Conservation (phyloP, 1,140 invertebrate genomes). For the Oryctes rhinoceros region DNA sequence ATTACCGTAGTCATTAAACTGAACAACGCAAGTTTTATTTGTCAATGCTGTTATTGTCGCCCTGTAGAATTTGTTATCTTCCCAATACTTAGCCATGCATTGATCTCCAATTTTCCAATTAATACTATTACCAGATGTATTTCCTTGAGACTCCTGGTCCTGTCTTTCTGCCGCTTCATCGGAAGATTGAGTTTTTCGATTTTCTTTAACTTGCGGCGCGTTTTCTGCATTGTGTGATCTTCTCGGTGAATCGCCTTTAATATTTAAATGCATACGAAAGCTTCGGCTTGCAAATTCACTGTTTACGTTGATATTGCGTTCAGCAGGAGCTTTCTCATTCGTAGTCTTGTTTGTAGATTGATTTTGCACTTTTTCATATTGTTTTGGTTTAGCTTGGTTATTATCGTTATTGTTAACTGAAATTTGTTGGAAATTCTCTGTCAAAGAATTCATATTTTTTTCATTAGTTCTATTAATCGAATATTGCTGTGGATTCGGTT, state of each 20-base stretch:
- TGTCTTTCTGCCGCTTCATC: not conserved
- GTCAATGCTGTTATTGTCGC: conserved; percentile 82
- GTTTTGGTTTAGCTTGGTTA: not conserved
- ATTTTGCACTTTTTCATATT: not conserved
- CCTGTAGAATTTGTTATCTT: conserved; percentile 91
- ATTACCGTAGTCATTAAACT: conserved; percentile 88
- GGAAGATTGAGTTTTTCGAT: not conserved
- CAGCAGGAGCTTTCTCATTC: not conserved
- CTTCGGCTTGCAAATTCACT: conserved; percentile 56
- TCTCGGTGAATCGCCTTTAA: conserved; percentile 34
- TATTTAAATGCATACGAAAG: conserved; percentile 56
- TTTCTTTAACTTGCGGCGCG: not conserved
- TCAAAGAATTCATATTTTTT: not conserved
- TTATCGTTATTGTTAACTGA: not conserved
- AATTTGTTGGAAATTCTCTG: not conserved
- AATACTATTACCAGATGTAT: not conserved
- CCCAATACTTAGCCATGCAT: conserved; percentile 91
- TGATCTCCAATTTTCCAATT: conserved; percentile 79
- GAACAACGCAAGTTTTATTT: conserved; percentile 82
- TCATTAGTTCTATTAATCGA: not conserved
- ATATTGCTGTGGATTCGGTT: conserved; percentile 50
- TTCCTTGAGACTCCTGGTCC: not conserved
- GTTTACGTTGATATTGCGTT: conserved; percentile 45
- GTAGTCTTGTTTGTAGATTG: not conserved
- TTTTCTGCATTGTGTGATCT: not conserved